Evolutionary conservation across 2,113 vertebrate genomes (phyloP).

Genomic region (Leptobrachium leishanense): DNA sequence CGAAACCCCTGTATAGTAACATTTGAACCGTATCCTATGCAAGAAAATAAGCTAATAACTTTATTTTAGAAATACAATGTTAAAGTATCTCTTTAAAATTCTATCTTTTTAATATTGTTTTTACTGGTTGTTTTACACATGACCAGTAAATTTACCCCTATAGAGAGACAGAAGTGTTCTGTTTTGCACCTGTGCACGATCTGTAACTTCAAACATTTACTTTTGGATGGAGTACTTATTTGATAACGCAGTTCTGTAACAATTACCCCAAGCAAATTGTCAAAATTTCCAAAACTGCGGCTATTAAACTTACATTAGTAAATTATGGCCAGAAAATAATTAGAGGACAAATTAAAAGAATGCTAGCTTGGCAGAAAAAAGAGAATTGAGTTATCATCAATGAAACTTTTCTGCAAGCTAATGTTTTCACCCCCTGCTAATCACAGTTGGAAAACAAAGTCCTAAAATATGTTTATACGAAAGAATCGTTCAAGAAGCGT

Average conservation of each 20-base stretch:
- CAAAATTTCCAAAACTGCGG: constrained; percentile 1
- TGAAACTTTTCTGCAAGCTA: constrained; percentile 27
- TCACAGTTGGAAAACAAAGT: constrained; percentile 25
- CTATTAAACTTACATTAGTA: constrained; percentile 31
- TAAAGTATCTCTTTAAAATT: too few species aligned
- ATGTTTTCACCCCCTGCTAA: constrained; percentile 30
- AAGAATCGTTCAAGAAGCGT: not conserved
- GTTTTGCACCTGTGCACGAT: not conserved
- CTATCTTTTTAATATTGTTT: too few species aligned
- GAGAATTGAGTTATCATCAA: constrained; percentile 8
- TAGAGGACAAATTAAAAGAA: constrained; percentile 18
- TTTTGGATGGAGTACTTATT: not conserved
- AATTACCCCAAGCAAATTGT: not conserved
- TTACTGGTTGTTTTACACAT: too few species aligned
- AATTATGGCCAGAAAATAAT: constrained; percentile 25
- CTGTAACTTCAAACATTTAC: not conserved
- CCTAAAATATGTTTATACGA: constrained; percentile 9
- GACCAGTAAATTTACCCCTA: too few species aligned
- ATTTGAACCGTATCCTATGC: too few species aligned
- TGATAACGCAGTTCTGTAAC: not conserved
- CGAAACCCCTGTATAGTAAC: too few species aligned
- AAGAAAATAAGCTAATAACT: too few species aligned
- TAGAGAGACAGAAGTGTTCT: too few species aligned
- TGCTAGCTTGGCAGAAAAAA: constrained; percentile 4
- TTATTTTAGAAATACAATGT: too few species aligned